Base-by-base conservation (phyloP, 2,888 invertebrate species). In the Protodeltote pygarga region DNA sequence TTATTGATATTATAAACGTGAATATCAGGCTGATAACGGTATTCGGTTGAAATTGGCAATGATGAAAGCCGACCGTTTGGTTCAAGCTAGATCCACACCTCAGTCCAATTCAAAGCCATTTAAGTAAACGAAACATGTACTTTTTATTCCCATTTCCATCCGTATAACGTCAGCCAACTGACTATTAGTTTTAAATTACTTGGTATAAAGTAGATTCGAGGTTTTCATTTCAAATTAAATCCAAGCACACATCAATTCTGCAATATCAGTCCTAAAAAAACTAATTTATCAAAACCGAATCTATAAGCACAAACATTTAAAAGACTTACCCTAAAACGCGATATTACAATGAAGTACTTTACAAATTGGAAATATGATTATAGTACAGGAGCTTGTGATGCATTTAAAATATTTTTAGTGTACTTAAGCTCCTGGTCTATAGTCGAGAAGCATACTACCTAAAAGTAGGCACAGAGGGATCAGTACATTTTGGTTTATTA, bases 401-500 rank as follows among this genome's bases (percentile, higher is more conserved):
- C 33, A 45, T 57, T 39, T 48, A 61, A 65, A 50, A 60, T 48
- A 48, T 45, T 42, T 53, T 44, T 46, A 47, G 44, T 47, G 52
- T 57, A 52, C 33, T 39, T 40, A 34, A 61, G 44, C 74, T 71
- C 72, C 65, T 50, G 66, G 49, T 28, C 64, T 72, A 77, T 65
- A 61, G 61, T 50, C 66, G 48, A 49, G 65, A 70, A 71, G 68
- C 68, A 60, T 65, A 71, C 61, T 66, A 62, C 69, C 65, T 85
- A 90, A 75, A 53, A 88, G 82, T 85, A 92, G 92, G 92, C 92
- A 92, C 92, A 89, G 89, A 88, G 85, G 89, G 90, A 87, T 92
- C 91, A 92, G 91, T 92, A 91, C 91, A 82, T 89, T 90, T 88
- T 90, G 90, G 87, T 90, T 88, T 85, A 75, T 57, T 77, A 81